Conservation (phyloP, 2,888 invertebrate genomes). For the Xestia c-nigrum region DNA sequence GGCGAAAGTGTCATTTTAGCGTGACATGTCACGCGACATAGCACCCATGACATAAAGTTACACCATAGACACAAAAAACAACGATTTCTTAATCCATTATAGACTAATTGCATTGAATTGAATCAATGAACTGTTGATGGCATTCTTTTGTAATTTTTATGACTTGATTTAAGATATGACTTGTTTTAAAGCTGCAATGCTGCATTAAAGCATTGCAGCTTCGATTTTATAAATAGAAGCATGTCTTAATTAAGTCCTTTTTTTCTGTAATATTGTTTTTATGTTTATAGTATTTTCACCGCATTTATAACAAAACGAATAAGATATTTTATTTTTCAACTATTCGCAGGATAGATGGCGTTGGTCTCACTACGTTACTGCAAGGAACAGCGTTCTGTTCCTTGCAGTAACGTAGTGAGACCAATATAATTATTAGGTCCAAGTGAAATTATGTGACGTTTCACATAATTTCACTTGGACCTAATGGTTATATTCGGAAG, state of each 20-base stretch:
- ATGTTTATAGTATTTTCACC: background rate
- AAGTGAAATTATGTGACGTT: too few species aligned
- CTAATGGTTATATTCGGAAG: too few species aligned
- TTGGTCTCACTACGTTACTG: too few species aligned
- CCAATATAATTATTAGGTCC: too few species aligned
- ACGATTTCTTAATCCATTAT: slow-evolving; percentile 50
- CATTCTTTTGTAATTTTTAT: slow-evolving; percentile 25
- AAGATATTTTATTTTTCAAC: too few species aligned
- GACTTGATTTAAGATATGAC: slow-evolving; percentile 18
- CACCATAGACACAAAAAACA: slow-evolving; percentile 44
- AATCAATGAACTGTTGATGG: slow-evolving; percentile 21
- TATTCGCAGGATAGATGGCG: too few species aligned
- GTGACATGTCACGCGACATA: slow-evolving; percentile 55
- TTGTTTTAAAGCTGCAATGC: too few species aligned
- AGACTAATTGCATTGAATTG: slow-evolving; percentile 32
- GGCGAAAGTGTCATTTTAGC: slow-evolving; percentile 55
- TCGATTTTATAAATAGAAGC: background rate
- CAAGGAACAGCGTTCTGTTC: too few species aligned
- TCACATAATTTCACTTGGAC: too few species aligned
- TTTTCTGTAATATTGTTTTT: background rate
- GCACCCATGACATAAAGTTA: slow-evolving; percentile 40
- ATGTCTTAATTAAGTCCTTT: background rate
- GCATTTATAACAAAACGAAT: too few species aligned
- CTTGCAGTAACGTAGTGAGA: too few species aligned
- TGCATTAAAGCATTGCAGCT: too few species aligned